A percentile compares a stretch with the other conserved stretches of the same genome.
Evolutionary conservation across 2,888 invertebrate species (phyloP).

Genomic region (Liodrosophila aerea): DNA sequence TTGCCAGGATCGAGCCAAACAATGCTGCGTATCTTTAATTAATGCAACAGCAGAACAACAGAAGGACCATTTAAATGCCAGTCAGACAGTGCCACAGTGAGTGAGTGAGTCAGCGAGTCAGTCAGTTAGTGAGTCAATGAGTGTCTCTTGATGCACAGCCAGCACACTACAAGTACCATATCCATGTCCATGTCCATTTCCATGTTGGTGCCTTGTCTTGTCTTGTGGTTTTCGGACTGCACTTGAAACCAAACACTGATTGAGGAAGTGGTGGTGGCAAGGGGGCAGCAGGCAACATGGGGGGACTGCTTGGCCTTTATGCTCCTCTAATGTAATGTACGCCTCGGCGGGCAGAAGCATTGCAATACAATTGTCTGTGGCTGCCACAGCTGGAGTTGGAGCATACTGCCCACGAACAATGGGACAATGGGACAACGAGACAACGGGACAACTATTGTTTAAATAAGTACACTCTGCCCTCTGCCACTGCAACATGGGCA

Average conservation of each 20-base stretch:
- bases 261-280: neutral
- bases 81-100: slow-evolving; percentile 1
- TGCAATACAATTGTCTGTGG: slow-evolving; percentile 56
- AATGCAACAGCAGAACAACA: slow-evolving; percentile 47
- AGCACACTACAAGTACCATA: neutral
- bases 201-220: slow-evolving; percentile 41
- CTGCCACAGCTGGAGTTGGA: slow-evolving; percentile 15
- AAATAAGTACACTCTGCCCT: slow-evolving; percentile 43
- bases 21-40: slow-evolving; percentile 64
- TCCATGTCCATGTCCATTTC: slow-evolving; percentile 23
- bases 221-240: slow-evolving; percentile 53
- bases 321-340: slow-evolving; percentile 54
- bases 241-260: slow-evolving; percentile 49
- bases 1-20: slow-evolving; percentile 30
- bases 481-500: slow-evolving; percentile 19
- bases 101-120: slow-evolving; percentile 6
- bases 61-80: slow-evolving; percentile 53
- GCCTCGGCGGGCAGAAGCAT: slow-evolving; percentile 56
- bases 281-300: too few species aligned
- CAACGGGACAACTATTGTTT: slow-evolving; percentile 52
- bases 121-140: slow-evolving; percentile 15
- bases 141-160: slow-evolving; percentile 19
- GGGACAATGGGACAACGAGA: too few species aligned
- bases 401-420: slow-evolving; percentile 14
- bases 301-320: slow-evolving; percentile 38